These are phyloP conservation scores for Etheostoma spectabile DNA, from an alignment of 2,113 vertebrate genomes.

Conservation along the genomic window DNA sequence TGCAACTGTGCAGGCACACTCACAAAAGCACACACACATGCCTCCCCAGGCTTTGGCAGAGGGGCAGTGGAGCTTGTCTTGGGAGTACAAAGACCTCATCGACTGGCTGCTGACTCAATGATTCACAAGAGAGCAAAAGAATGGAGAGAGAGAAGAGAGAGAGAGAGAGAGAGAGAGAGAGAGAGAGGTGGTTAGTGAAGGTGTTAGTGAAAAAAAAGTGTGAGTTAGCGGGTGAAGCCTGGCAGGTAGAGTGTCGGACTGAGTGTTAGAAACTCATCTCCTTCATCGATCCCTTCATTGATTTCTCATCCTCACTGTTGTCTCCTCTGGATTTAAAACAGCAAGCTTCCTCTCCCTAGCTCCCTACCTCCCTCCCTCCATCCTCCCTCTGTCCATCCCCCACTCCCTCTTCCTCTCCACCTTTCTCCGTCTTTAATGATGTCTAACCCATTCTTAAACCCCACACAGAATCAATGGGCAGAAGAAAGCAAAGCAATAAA, in stretches of 20 bases:
- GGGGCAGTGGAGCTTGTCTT: constrained; percentile 82
- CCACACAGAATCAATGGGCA: constrained; percentile 63
- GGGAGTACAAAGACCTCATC: constrained; percentile 84
- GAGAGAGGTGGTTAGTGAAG: constrained; percentile 14
- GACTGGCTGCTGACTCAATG: constrained; percentile 85
- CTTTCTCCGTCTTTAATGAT: constrained; percentile 61
- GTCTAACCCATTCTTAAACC: constrained; percentile 71
- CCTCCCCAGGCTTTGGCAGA: constrained; percentile 76
- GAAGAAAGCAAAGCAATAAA: constrained; percentile 54
- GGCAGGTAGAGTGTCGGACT: constrained; percentile 71
- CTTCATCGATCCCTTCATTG: constrained; percentile 81
- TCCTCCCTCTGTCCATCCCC: constrained; percentile 70
- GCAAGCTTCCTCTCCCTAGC: constrained; percentile 62
- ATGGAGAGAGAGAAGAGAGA: constrained; percentile 38
- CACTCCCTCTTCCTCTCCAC: constrained; percentile 49
- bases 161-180: constrained; percentile 48
- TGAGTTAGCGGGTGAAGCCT: constrained; percentile 69
- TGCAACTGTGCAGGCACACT: constrained; percentile 69
- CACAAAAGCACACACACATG: constrained; percentile 70
- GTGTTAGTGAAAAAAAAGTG: constrained; percentile 48
- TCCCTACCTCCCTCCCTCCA: constrained; percentile 50
- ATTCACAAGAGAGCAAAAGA: constrained; percentile 77
- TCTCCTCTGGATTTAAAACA: constrained; percentile 83
- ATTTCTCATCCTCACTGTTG: constrained; percentile 80
- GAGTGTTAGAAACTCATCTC: constrained; percentile 82